Conservation (phyloP, 1,140 invertebrate species). For the Brachionus manjavacas region DNA sequence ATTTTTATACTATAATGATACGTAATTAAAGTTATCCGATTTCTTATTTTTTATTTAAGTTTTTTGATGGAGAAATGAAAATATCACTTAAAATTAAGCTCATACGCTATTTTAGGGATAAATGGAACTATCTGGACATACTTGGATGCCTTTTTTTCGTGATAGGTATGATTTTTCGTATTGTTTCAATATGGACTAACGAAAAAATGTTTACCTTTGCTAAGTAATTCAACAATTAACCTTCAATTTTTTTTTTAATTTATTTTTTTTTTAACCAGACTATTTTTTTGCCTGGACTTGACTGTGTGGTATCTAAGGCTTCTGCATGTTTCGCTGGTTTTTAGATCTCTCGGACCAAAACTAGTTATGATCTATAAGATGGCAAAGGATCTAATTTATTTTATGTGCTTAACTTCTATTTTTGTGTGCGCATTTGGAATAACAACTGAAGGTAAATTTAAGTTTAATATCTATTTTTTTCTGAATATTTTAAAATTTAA, state of each 20-base stretch:
- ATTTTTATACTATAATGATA: too few relatives aligned
- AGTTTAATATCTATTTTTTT: background rate
- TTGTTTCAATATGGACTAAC: background rate
- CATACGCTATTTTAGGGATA: slow-evolving; percentile 18
- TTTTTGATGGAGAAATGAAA: background rate
- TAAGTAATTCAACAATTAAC: background rate
- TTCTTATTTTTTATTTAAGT: background rate
- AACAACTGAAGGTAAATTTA: slow-evolving; percentile 8
- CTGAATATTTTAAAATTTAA: background rate
- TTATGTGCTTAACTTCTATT: background rate
- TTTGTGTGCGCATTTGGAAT: slow-evolving; percentile 34
- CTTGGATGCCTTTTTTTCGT: slow-evolving; percentile 26
- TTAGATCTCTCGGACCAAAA: slow-evolving; percentile 33
- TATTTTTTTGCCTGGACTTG: slow-evolving; percentile 24
- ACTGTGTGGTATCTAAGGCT: slow-evolving; percentile 20
- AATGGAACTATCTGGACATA: slow-evolving; percentile 38
- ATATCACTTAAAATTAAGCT: slow-evolving; percentile 7
- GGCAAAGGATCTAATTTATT: slow-evolving; percentile 16
- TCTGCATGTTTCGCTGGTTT: slow-evolving; percentile 19
- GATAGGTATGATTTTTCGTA: background rate
- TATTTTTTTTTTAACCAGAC: background rate
- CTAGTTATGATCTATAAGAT: slow-evolving; percentile 36
- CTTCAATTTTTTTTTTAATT: too few relatives aligned
- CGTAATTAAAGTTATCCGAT: too few relatives aligned
- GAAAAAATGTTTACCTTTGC: background rate